Conservation (phyloP, 2,888 invertebrate species). For the Cenopis cana region DNA sequence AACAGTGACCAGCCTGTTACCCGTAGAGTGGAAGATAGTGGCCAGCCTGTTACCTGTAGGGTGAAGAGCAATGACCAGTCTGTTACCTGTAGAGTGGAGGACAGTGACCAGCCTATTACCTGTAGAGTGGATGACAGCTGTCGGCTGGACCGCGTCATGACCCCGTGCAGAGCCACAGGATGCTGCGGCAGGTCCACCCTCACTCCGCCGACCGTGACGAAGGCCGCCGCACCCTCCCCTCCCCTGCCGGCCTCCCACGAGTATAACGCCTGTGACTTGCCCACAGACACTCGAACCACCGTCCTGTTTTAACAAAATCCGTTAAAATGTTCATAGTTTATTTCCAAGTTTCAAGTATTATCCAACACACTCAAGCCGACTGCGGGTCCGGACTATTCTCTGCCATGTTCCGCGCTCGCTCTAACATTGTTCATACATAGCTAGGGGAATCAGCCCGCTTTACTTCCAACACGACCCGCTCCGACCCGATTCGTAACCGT, state of each 20-base stretch:
- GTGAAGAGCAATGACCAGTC: too few species aligned
- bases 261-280: conserved; percentile 96
- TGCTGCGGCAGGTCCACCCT: conserved; percentile 99
- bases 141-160: conserved; percentile 98
- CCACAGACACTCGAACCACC: conserved; percentile 96
- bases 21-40: too few species aligned
- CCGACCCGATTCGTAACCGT: too few species aligned
- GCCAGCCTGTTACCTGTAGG: conserved; percentile 83
- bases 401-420: too few species aligned
- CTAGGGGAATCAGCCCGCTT: too few species aligned
- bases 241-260: conserved; percentile 92
- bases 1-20: too few species aligned
- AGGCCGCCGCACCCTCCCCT: conserved; percentile 89
- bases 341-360: too few species aligned
- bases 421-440: too few species aligned
- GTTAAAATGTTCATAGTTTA: background rate
- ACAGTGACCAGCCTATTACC: conserved; percentile 65
- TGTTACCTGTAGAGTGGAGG: too few species aligned
- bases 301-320: conserved; percentile 91
- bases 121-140: conserved; percentile 97
- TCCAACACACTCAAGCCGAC: too few species aligned
- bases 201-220: conserved; percentile 95
- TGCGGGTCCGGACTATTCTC: too few species aligned
- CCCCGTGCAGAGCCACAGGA: conserved; percentile 98
- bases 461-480: too few species aligned